Conservation (phyloP, 2,113 vertebrate genomes). For the Syrmaticus mikado region DNA sequence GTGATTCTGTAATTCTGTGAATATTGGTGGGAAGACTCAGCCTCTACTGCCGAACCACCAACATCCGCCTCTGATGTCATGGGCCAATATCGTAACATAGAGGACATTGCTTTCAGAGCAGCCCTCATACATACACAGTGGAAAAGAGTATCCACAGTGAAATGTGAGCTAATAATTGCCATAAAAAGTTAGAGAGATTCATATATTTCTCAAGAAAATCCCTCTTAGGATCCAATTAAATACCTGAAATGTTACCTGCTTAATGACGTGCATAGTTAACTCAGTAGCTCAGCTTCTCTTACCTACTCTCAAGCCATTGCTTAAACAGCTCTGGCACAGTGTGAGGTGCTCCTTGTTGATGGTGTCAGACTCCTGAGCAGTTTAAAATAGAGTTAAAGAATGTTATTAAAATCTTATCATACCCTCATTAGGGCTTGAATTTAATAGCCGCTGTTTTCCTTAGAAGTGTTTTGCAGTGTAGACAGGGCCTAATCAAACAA, state of each 20-base stretch:
- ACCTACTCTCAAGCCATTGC: neutral
- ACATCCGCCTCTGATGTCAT: no score
- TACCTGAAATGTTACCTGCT: constrained; percentile 9
- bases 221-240: constrained; percentile 18
- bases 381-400: neutral
- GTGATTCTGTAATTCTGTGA: no score
- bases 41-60: no score
- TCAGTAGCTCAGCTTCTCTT: neutral
- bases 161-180: neutral
- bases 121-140: neutral
- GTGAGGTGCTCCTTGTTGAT: neutral
- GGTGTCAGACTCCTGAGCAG: neutral
- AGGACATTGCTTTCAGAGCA: no score
- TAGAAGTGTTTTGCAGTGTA: neutral
- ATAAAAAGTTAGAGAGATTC: neutral
- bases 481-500: neutral
- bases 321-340: neutral
- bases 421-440: neutral
- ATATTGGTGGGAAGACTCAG: no score
- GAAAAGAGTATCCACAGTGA: neutral
- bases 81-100: no score
- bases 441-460: neutral
- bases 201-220: constrained; percentile 13
- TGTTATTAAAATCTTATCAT: neutral
- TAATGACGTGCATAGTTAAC: neutral